Percentiles rank a stretch among this genome's conserved stretches.
phyloP scores from a whole-genome alignment of 1,140 invertebrate genomes.

The Eufriesea mexicana region DNA sequence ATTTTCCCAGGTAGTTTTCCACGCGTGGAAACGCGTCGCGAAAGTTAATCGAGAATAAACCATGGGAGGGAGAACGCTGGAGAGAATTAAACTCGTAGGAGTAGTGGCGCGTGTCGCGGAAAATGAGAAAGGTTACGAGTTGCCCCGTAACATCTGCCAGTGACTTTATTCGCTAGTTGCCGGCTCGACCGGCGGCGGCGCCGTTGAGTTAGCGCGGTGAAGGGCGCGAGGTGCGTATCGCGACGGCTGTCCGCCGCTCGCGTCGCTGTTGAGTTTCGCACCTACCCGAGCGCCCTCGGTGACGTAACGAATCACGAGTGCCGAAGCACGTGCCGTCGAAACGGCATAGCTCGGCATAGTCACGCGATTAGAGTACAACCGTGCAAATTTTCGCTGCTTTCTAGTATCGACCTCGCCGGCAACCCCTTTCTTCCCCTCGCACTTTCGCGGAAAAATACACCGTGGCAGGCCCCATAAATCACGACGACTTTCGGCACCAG shows the following conservation, averaged over 20 bases:
- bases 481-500: neutral
- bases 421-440: neutral
- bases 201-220: no score
- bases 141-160: neutral
- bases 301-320: neutral
- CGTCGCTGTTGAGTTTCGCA: neutral
- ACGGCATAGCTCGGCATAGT: neutral
- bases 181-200: no score
- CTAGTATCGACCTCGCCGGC: neutral
- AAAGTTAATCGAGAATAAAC: neutral
- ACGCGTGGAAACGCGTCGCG: no score
- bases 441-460: neutral
- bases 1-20: no score
- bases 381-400: conserved; percentile 23
- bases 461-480: conserved; percentile 8
- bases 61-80: neutral
- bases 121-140: neutral
- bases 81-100: neutral
- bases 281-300: neutral
- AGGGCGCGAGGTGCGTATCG: neutral
- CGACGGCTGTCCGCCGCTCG: neutral
- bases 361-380: conserved; percentile 38
- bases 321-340: neutral
- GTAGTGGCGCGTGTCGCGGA: no score
- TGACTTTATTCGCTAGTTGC: neutral